Evolutionary conservation across 1,140 invertebrate species (phyloP), one percentile per base, ranked within the genome.

Genomic region (Meteorus sp.): DNA sequence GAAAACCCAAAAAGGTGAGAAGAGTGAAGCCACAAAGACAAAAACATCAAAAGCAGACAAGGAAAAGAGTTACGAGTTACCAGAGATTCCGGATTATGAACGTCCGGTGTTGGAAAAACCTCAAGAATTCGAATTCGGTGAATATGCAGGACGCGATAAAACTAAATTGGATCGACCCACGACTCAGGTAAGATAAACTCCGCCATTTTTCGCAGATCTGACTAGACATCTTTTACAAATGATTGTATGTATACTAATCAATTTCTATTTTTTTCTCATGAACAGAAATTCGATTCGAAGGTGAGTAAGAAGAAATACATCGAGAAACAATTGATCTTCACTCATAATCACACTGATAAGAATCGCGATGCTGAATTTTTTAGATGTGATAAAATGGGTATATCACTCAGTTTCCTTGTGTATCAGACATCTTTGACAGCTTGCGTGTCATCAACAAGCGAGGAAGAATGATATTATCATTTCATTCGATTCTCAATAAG

Each of bases 11-110:
- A 79, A 77, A 39, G 22, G 20, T 0, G 77, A 79, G 19, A 78
- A 78, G 51, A 17, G 53, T 3, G 69, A 75, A 6, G 64, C 61
- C 1, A 79, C 81, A 65, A 82, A 78, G 55, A 48, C 35, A 4
- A 80, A 80, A 55, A 47, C 44, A 7, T 65, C 71, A n/a, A 79
- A 81, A 41, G 63, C 63, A 0, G 60, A 69, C 13, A 85, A 86
- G 58, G 78, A 81, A 31, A 81, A 80, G 65, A 76, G 72, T 50
- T 87, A 86, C 47, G 88, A 89, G 19, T 79, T 89, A 50, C 88
- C 88, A n/a, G 87, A 89, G 72, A 90, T 90, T 62, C 85, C 88
- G 19, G 88, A 90, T 74, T 87, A 87, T 66, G 86, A 87, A 57
- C 82, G 85, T 59, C 76, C 86, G 3, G 86, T 87, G 5, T 79